These are phyloP conservation scores for Chionodraco myersi DNA, from an alignment of 2,113 vertebrate genomes.

Conservation along the genomic window DNA sequence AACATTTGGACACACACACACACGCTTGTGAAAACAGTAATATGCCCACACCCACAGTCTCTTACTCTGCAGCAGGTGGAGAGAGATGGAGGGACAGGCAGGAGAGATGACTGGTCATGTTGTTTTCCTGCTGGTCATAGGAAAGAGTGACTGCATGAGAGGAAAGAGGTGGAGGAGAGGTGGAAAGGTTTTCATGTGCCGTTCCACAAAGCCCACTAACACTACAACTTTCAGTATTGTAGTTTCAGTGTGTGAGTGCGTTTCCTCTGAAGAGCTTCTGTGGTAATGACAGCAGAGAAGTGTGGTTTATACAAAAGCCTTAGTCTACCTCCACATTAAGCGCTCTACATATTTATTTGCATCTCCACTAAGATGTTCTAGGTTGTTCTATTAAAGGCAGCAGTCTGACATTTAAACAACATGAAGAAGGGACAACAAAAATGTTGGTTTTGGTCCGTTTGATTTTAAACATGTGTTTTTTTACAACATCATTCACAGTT, in stretches of 20 bases:
- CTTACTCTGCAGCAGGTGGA: constrained; percentile 54
- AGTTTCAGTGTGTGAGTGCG: constrained; percentile 54
- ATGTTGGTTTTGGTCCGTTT: background rate
- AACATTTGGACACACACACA: constrained; percentile 58
- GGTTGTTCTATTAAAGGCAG: background rate
- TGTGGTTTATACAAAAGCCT: constrained; percentile 38
- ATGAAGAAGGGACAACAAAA: background rate
- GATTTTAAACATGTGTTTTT: background rate
- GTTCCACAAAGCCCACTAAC: constrained; percentile 67
- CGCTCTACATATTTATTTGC: background rate
- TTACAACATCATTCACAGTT: background rate
- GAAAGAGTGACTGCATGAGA: constrained; percentile 75
- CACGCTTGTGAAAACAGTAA: constrained; percentile 56
- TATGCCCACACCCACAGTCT: constrained; percentile 63
- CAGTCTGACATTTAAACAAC: background rate
- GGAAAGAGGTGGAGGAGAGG: constrained; percentile 75
- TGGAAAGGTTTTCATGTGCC: constrained; percentile 55
- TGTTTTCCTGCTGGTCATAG: constrained; percentile 69
- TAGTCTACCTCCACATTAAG: background rate
- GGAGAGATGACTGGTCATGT: constrained; percentile 68
- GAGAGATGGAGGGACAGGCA: constrained; percentile 56
- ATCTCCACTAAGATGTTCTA: background rate
- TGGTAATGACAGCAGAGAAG: constrained; percentile 35
- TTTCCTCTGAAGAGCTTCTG: constrained; percentile 60
- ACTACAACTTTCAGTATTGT: constrained; percentile 44